Evolutionary conservation across 30 jellyfish, hydroid and myxozoan genomes (phyloP).

Genomic region (Haliclystus octoradiatus): DNA sequence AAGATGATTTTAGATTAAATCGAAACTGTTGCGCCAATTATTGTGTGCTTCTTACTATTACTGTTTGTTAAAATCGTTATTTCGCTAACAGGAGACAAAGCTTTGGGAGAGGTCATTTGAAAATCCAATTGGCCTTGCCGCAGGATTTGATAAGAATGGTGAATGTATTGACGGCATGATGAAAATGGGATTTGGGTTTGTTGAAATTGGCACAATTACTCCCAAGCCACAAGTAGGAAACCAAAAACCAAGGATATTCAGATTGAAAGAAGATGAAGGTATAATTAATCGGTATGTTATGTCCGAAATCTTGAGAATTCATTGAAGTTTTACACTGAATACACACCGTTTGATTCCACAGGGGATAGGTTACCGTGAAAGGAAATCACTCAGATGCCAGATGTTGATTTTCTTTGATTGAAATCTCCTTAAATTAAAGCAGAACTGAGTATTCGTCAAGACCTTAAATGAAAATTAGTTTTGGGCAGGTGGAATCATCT

Average conservation of each 20-base stretch:
- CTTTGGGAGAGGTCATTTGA: conserved; percentile 52
- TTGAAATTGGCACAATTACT: conserved; percentile 89
- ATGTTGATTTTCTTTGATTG: neutral
- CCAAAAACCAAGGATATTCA: conserved; percentile 84
- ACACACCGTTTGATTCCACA: no score
- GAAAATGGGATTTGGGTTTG: conserved; percentile 88
- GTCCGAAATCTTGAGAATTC: neutral
- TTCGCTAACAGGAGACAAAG: conserved; percentile 26
- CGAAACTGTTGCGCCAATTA: no score
- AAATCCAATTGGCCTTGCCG: conserved; percentile 93
- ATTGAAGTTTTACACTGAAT: no score
- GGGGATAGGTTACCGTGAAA: no score
- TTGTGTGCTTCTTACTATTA: no score
- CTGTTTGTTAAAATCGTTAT: neutral
- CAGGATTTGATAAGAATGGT: conserved; percentile 94
- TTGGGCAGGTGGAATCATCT: no score
- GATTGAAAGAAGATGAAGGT: conserved; percentile 67
- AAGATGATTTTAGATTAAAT: no score
- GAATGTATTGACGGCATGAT: conserved; percentile 79
- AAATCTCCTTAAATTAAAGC: neutral
- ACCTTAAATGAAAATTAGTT: neutral
- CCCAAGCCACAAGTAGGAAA: conserved; percentile 93
- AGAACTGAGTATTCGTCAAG: neutral
- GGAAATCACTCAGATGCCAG: neutral
- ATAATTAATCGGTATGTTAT: conserved; percentile 58